Evolutionary conservation across 2,113 vertebrate genomes (phyloP).

Genomic region (Crypturellus undulatus): DNA sequence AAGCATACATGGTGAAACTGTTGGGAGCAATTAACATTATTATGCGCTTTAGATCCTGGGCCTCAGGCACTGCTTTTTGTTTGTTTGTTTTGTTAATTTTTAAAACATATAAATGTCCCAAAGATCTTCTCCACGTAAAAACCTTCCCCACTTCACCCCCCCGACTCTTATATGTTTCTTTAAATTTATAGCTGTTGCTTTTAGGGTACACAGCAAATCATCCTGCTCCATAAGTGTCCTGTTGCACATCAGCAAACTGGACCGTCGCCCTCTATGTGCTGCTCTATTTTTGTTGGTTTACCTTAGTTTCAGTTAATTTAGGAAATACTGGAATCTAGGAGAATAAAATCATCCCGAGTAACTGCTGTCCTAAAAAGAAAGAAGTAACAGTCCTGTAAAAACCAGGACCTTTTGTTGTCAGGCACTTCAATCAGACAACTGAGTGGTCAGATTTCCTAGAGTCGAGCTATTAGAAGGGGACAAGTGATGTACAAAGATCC

Average conservation of each 20-base stretch:
- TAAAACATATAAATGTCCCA: background rate
- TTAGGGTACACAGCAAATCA: fast-evolving
- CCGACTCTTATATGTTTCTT: background rate
- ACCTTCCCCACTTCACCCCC: background rate
- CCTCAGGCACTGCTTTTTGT: background rate
- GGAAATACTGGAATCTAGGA: background rate
- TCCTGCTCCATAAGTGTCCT: background rate
- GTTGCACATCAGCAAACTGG: background rate
- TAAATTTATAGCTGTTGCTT: background rate
- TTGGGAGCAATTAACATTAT: background rate
- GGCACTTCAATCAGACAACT: background rate
- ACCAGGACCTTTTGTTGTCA: background rate
- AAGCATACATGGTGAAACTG: background rate
- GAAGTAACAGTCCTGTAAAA: background rate
- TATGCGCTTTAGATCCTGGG: background rate
- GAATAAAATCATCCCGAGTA: background rate
- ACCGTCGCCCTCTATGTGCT: background rate
- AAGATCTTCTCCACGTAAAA: background rate
- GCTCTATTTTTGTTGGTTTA: background rate
- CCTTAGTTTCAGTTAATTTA: background rate
- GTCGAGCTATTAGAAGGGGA: background rate
- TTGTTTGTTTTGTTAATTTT: background rate
- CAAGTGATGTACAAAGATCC: background rate
- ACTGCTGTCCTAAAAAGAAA: background rate
- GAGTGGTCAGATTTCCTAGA: background rate